phyloP scores from a whole-genome alignment of 2,797 vertebrate genomes.

The Centropyge bicolor region DNA sequence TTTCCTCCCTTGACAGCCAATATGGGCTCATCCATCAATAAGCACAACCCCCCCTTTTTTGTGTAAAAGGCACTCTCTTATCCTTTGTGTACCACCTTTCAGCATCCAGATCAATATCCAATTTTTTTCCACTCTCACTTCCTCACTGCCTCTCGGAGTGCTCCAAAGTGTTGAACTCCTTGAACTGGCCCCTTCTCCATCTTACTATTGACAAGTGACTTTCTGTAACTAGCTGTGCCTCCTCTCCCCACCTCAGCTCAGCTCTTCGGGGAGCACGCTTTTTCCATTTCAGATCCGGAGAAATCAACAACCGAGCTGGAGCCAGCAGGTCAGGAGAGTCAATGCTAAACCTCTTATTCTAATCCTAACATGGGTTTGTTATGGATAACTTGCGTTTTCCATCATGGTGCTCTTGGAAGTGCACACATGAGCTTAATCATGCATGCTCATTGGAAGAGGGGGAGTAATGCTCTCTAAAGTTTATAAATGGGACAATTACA shows the following conservation, averaged over 20 bases:
- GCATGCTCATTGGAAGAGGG: constrained; percentile 12
- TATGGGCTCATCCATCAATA: constrained; percentile 66
- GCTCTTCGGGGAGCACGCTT: constrained; percentile 73
- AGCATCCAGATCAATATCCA: constrained; percentile 64
- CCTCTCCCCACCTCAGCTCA: constrained; percentile 64
- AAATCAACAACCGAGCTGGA: constrained; percentile 41
- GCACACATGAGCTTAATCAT: constrained; percentile 25
- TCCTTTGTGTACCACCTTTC: constrained; percentile 50
- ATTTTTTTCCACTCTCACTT: constrained; percentile 36
- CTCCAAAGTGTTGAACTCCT: constrained; percentile 39
- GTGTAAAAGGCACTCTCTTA: constrained; percentile 49
- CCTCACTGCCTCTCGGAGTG: constrained; percentile 5
- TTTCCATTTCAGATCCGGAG: constrained; percentile 76
- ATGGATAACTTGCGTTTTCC: constrained; percentile 49
- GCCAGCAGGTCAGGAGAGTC: constrained; percentile 53
- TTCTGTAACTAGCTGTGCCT: constrained; percentile 55
- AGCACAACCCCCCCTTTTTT: constrained; percentile 19
- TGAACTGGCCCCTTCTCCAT: constrained; percentile 36
- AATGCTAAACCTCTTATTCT: constrained; percentile 85
- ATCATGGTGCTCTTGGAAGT: constrained; percentile 23
- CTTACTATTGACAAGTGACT: constrained; percentile 38
- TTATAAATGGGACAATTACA: constrained; percentile 40
- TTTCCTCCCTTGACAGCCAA: constrained; percentile 64
- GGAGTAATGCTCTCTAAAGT: constrained; percentile 13
- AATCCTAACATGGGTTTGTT: constrained; percentile 83